Conservation (phyloP, 2,888 invertebrate genomes). For the Melanostoma scalare region DNA sequence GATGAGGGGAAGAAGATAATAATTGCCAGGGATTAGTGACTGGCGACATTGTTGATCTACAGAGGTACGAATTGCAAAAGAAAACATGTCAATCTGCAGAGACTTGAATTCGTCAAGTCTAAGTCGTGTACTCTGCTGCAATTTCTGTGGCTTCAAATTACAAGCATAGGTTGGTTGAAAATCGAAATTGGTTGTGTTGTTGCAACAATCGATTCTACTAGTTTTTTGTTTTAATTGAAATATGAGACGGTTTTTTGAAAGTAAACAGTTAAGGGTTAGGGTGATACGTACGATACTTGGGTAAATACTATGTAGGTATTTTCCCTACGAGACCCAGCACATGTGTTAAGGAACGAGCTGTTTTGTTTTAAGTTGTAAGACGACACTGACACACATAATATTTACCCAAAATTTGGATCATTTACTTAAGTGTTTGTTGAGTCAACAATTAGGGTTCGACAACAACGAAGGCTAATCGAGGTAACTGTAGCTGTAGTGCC, state of each 20-base stretch:
- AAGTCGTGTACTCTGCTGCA: background rate
- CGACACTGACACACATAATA: conserved; percentile 38
- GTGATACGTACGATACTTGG: background rate
- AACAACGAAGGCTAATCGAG: too few species aligned
- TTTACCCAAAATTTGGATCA: conserved; percentile 44
- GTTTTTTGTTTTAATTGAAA: conserved; percentile 45
- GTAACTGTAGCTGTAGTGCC: too few species aligned
- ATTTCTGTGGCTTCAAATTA: conserved; percentile 49
- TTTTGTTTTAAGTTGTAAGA: conserved; percentile 37
- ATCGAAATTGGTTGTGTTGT: conserved; percentile 10
- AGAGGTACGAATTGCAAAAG: conserved; percentile 38
- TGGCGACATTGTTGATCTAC: conserved; percentile 17
- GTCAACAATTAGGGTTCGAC: background rate
- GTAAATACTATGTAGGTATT: conserved; percentile 5
- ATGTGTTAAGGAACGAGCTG: conserved; percentile 15
- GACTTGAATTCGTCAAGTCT: conserved; percentile 18
- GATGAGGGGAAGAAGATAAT: conserved; percentile 28
- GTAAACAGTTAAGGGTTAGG: conserved; percentile 59
- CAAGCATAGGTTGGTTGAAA: conserved; percentile 26
- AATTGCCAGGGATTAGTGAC: conserved; percentile 24
- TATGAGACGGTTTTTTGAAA: conserved; percentile 46
- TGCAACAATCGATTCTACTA: conserved; percentile 38
- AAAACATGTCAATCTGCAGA: conserved; percentile 24
- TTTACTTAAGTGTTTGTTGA: conserved; percentile 59
- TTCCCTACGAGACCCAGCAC: conserved; percentile 17